phyloP scores from a whole-genome alignment of 2,797 vertebrate species.

The Pipistrellus kuhlii region DNA sequence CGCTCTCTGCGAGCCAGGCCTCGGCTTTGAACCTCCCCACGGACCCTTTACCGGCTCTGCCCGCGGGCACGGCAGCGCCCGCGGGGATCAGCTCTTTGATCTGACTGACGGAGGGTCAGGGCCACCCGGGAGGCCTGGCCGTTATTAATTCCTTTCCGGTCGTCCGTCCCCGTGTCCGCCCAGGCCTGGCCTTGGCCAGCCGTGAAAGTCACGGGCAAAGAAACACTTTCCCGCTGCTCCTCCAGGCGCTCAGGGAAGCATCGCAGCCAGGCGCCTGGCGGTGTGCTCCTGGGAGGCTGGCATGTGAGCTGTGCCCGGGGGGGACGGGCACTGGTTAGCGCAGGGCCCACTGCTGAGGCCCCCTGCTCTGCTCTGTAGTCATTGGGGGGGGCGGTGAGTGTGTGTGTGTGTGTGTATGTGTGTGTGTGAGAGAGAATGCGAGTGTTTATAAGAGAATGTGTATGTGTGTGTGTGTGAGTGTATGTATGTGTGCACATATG shows the following conservation, averaged over 20 bases:
- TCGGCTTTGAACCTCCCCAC: conserved; percentile 12
- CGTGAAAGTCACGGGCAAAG: conserved; percentile 58
- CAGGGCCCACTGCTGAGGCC: not conserved
- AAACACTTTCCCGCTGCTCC: not conserved
- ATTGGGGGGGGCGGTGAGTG: not conserved
- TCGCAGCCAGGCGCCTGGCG: not conserved
- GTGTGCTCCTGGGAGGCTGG: not conserved
- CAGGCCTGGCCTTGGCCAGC: conserved; percentile 1
- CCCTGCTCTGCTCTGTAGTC: not conserved
- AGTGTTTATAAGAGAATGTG: no score
- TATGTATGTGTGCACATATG: no score
- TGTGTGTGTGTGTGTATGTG: no score
- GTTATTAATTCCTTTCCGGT: conserved; percentile 31
- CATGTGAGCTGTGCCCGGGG: not conserved
- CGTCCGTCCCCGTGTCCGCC: conserved; percentile 45
- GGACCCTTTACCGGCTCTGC: conserved; percentile 19
- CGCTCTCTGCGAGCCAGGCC: not conserved
- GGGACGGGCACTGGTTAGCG: not conserved
- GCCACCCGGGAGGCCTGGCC: conserved; percentile 27
- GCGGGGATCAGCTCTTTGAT: conserved; percentile 17
- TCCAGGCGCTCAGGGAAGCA: conserved; percentile 6
- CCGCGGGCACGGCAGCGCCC: conserved; percentile 33
- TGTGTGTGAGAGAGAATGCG: no score
- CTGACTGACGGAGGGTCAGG: conserved; percentile 34
- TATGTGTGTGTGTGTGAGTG: not conserved